Conservation (phyloP, 2,888 invertebrate genomes). For the Ophion ellenae region DNA sequence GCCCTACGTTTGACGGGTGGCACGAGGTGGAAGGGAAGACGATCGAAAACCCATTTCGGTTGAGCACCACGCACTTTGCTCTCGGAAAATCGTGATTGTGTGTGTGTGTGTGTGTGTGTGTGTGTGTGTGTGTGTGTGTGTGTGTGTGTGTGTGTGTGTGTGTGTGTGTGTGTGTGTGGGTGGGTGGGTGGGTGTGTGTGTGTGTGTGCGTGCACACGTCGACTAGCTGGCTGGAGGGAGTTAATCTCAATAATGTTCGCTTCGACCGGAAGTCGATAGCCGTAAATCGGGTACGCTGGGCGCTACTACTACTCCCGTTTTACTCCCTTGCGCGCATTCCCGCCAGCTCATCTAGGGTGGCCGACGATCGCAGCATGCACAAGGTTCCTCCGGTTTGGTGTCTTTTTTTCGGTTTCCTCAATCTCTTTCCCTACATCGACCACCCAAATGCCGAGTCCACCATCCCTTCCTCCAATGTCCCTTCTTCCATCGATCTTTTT, state of each 20-base stretch:
- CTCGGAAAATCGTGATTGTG: slow-evolving; percentile 47
- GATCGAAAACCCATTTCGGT: slow-evolving; percentile 76
- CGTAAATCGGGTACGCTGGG: slow-evolving; percentile 77
- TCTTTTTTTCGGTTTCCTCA: slow-evolving; percentile 28
- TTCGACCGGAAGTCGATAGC: slow-evolving; percentile 78
- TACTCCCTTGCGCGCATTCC: slow-evolving; percentile 29
- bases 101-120: neutral
- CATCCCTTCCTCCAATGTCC: slow-evolving; percentile 28
- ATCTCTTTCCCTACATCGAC: slow-evolving; percentile 31
- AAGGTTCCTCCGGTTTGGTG: slow-evolving; percentile 31
- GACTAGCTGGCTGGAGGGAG: slow-evolving; percentile 72
- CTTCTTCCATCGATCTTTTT: slow-evolving; percentile 49
- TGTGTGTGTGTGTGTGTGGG: neutral
- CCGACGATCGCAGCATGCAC: slow-evolving; percentile 32
- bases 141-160: neutral
- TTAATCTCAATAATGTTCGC: slow-evolving; percentile 82
- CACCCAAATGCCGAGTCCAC: slow-evolving; percentile 21
- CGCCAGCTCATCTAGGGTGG: slow-evolving; percentile 59
- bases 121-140: neutral
- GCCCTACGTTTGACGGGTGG: neutral
- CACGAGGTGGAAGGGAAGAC: slow-evolving; percentile 25
- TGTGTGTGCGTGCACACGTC: slow-evolving; percentile 6
- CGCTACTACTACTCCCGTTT: slow-evolving; percentile 44
- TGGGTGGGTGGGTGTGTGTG: too few species aligned
- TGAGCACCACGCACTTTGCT: slow-evolving; percentile 54